phyloP scores from a whole-genome alignment of 2,113 vertebrate species.

The Alexandromys fortis region DNA sequence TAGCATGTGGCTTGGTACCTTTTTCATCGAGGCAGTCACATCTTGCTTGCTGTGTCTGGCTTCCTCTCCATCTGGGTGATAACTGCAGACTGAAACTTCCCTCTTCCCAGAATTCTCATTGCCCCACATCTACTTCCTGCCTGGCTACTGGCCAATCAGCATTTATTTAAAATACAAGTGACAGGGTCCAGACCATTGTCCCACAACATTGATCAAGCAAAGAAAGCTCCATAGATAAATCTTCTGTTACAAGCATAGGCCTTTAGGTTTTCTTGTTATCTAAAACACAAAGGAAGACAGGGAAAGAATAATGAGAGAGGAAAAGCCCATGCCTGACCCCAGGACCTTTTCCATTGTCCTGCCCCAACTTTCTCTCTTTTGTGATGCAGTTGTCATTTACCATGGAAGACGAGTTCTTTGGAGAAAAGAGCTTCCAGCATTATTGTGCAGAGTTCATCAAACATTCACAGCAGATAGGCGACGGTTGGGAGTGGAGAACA shows the following conservation, averaged over 20 bases:
- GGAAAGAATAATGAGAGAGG: neutral
- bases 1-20: no score
- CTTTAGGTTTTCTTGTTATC: constrained; percentile 35
- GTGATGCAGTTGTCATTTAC: constrained; percentile 77
- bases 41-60: no score
- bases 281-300: neutral
- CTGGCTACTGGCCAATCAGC: no score
- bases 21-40: no score
- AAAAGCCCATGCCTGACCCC: neutral
- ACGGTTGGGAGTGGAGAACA: constrained; percentile 93
- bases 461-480: constrained; percentile 88
- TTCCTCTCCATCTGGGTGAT: no score
- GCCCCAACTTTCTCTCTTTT: constrained; percentile 59
- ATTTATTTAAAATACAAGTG: no score
- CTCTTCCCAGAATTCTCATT: no score
- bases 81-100: no score
- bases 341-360: neutral
- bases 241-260: constrained; percentile 30
- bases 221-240: neutral
- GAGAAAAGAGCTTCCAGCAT: constrained; percentile 87
- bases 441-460: constrained; percentile 90
- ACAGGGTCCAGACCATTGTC: no score
- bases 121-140: no score
- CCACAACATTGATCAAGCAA: neutral
- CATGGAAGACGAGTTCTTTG: constrained; percentile 84